Conservation (phyloP, 2,888 invertebrate species). For the Salticus scenicus region DNA sequence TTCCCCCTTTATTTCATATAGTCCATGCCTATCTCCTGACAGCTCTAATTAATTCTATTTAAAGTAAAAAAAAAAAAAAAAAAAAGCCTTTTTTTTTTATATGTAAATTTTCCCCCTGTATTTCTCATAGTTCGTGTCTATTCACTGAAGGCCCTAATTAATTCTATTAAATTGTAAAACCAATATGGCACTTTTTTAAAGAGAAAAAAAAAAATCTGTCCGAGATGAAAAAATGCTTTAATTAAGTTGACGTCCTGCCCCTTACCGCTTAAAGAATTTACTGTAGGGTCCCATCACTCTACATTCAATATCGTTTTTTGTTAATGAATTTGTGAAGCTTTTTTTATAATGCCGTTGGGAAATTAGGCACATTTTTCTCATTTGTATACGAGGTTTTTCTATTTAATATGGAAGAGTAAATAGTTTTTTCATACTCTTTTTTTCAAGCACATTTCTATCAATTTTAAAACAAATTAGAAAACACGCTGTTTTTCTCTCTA, state of each 20-base stretch:
- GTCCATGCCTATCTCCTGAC: too few relatives aligned
- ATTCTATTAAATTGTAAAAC: slow-evolving; percentile 53
- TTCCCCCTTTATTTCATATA: too few relatives aligned
- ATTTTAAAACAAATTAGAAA: too few relatives aligned
- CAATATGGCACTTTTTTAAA: slow-evolving; percentile 23
- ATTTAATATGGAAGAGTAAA: too few relatives aligned
- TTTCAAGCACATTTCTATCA: too few relatives aligned
- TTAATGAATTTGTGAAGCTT: background rate
- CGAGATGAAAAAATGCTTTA: background rate
- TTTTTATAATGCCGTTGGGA: background rate
- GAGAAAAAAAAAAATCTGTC: slow-evolving; percentile 20
- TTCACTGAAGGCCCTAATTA: slow-evolving; percentile 19
- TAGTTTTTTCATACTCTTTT: too few relatives aligned
- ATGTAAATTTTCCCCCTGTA: background rate
- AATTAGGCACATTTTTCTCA: too few relatives aligned
- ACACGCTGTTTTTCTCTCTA: too few relatives aligned
- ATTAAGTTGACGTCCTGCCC: background rate
- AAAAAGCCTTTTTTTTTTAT: background rate
- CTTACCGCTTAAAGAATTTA: background rate
- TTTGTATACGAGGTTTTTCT: too few relatives aligned
- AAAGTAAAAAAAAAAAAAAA: too few relatives aligned
- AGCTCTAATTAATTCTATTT: too few relatives aligned
- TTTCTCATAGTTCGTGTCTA: too few relatives aligned
- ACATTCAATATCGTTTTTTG: background rate
- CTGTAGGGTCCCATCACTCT: background rate